A percentile compares a stretch with the other conserved stretches of the same genome.
Evolutionary conservation across 1,140 invertebrate genomes (phyloP).

Genomic region (Plectus sambesii): DNA sequence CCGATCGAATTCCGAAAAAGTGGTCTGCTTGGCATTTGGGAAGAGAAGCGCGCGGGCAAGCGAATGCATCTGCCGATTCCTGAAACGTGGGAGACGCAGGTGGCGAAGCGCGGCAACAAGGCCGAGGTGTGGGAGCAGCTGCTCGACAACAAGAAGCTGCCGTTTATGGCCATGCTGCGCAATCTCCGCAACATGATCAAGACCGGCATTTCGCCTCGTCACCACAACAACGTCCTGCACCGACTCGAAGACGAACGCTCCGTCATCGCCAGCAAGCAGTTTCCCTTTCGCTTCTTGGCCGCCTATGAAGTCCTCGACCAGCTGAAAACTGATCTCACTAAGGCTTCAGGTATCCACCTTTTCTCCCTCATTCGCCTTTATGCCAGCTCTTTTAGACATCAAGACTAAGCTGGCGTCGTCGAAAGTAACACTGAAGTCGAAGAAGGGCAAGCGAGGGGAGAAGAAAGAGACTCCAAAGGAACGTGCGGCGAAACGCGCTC

Average conservation of each 20-base stretch:
- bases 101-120: slow-evolving; percentile 50
- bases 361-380: slow-evolving; percentile 47
- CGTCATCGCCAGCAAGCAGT: slow-evolving; percentile 49
- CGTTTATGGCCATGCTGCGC: slow-evolving; percentile 51
- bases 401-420: too few species aligned
- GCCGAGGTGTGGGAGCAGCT: slow-evolving; percentile 48
- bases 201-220: slow-evolving; percentile 47
- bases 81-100: slow-evolving; percentile 52
- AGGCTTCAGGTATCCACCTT: slow-evolving; percentile 49
- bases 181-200: slow-evolving; percentile 50
- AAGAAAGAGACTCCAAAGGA: too few species aligned
- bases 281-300: slow-evolving; percentile 50
- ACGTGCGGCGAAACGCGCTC: too few species aligned
- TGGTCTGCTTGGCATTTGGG: slow-evolving; percentile 48
- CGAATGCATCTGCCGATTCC: slow-evolving; percentile 51
- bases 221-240: slow-evolving; percentile 46
- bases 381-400: slow-evolving; percentile 43
- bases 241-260: slow-evolving; percentile 48
- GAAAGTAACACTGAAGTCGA: too few species aligned
- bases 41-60: slow-evolving; percentile 47
- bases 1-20: slow-evolving; percentile 46
- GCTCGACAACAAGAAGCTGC: slow-evolving; percentile 49
- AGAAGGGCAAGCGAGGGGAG: too few species aligned
- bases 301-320: slow-evolving; percentile 48
- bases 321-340: slow-evolving; percentile 47